phyloP scores from a whole-genome alignment of 2,888 invertebrate genomes.

The Zaprionus obscuricornis region DNA sequence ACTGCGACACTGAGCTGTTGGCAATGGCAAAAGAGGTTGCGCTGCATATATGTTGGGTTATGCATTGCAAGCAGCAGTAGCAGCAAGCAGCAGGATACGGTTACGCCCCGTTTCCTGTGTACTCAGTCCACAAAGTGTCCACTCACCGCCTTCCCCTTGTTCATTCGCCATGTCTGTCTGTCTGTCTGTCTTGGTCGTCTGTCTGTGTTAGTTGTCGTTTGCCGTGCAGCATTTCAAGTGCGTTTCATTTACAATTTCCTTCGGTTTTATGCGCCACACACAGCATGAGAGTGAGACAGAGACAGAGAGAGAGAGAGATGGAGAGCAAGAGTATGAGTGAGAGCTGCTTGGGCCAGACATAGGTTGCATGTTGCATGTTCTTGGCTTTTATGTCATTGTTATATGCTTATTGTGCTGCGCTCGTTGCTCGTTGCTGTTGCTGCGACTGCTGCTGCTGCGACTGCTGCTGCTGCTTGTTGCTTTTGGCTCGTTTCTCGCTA shows the following conservation, averaged over 20 bases:
- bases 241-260: conserved; percentile 78
- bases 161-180: too few relatives aligned
- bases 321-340: conserved; percentile 1
- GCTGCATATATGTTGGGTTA: too few relatives aligned
- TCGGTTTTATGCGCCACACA: conserved; percentile 60
- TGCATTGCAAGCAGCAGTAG: too few relatives aligned
- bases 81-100: conserved; percentile 39
- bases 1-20: conserved; percentile 11
- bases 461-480: too few relatives aligned
- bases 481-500: conserved; percentile 17
- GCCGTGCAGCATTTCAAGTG: conserved; percentile 69
- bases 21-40: background rate
- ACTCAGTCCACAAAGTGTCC: too few relatives aligned
- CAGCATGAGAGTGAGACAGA: too few relatives aligned
- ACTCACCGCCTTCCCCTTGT: too few relatives aligned
- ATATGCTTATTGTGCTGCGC: conserved; percentile 61
- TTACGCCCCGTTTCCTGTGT: conserved; percentile 41
- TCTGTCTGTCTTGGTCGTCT: too few relatives aligned
- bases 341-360: background rate
- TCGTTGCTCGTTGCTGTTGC: conserved; percentile 19
- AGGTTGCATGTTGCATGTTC: conserved; percentile 43
- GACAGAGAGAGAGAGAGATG: background rate
- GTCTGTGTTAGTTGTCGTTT: conserved; percentile 5
- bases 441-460: too few relatives aligned
- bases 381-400: conserved; percentile 70